Evolutionary conservation across 2,888 invertebrate genomes (phyloP), one percentile per base, ranked within the genome.

Genomic region (Chromoteleia sp.): DNA sequence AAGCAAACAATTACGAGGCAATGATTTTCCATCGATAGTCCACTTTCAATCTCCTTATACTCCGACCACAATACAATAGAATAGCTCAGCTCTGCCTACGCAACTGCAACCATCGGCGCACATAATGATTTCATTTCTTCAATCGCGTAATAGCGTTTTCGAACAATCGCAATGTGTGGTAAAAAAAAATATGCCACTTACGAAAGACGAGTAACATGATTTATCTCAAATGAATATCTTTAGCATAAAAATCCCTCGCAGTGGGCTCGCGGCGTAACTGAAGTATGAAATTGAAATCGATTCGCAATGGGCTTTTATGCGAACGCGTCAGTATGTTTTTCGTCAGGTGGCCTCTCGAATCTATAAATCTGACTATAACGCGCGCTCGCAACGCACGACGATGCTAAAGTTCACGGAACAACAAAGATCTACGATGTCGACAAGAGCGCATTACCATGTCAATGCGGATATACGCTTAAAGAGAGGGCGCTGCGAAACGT

Each of bases 371-470:
- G 56, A 63, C 43, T 77, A 59, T 77, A 77, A 76, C 59, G 63
- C 48, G 56, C 54, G 36, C 30, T 56, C 45, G 63, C 70, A 52
- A 36, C 48, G 54, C 61, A 30, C 77, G 54, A 45, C 70, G 61
- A 70, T 29, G 70, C 70, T 63, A 77, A 70, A 70, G 63, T 77
- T 77, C 77, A 77, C 63, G 41, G 67, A 70, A 70, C 77, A 77
- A 77, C 77, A 77, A 70, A 77, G 77, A 77, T 77, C 77, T 77
- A 77, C 43, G 77, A 70, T 56, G 77, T 70, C 77, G 77, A 77
- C 77, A 77, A 77, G 63, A 71, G 65, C 78, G 12, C 78, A 78
- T 78, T 71, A 78, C 56, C 78, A 71, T 71, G 71, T 67, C 78
- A 78, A 78, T 78, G 50, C 71, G 65, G 59, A 78, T 73, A 73